Evolutionary conservation across 2,888 invertebrate species (phyloP).

Genomic region (Podotricha telesiphe): DNA sequence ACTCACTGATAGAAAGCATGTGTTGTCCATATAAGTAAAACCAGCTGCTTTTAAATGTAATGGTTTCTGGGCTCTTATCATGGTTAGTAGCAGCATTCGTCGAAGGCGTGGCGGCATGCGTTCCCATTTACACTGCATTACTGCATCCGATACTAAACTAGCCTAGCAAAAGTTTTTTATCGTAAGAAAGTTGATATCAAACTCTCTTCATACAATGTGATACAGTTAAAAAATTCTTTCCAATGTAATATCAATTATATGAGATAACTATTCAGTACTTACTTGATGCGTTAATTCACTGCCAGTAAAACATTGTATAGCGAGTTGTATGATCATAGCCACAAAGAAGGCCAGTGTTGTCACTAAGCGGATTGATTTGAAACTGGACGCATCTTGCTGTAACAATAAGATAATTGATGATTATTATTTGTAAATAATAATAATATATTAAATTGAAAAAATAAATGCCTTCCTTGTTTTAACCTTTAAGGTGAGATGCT

Average conservation of each 20-base stretch:
- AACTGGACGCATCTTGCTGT: conserved; percentile 74
- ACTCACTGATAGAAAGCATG: conserved; percentile 71
- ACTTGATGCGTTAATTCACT: conserved; percentile 74
- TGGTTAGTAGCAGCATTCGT: conserved; percentile 60
- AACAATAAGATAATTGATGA: conserved; percentile 39
- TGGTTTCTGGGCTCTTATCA: conserved; percentile 75
- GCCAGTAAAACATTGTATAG: conserved; percentile 73
- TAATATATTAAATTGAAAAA: not conserved
- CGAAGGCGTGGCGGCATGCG: conserved; percentile 62
- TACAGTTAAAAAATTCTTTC: not conserved
- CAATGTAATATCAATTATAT: not conserved
- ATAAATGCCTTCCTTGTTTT: not conserved
- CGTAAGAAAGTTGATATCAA: conserved; percentile 11
- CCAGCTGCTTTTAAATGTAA: conserved; percentile 74
- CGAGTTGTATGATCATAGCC: conserved; percentile 75
- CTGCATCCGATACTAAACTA: conserved; percentile 63
- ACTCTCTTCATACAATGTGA: not conserved
- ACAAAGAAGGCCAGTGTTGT: conserved; percentile 75
- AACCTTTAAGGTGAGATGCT: not conserved
- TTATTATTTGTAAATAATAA: not conserved
- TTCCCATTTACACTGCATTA: conserved; percentile 74
- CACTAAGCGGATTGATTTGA: conserved; percentile 67
- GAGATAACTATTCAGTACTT: conserved; percentile 41
- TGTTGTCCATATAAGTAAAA: conserved; percentile 74
- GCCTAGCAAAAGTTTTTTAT: conserved; percentile 54